A percentile compares a stretch with the other conserved stretches of the same genome.
Conservation (phyloP, 2,888 invertebrate species). For the Syrista parreyssii region DNA sequence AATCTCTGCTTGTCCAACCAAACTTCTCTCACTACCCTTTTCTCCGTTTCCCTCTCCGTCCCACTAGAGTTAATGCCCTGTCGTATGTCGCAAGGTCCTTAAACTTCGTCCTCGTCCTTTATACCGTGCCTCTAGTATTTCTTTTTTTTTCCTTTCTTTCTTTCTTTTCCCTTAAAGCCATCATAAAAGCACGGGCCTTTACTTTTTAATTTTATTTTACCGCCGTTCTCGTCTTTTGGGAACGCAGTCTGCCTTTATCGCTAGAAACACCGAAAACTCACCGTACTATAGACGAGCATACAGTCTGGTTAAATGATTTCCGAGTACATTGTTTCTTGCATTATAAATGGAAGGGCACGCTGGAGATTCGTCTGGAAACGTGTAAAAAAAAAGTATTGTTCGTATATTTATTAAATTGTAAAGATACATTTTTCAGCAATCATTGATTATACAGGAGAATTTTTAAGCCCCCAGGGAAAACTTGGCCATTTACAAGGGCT, state of each 20-base stretch:
- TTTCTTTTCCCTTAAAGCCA: constrained; percentile 2
- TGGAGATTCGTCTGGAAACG: background rate
- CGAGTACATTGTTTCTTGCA: background rate
- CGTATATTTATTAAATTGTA: background rate
- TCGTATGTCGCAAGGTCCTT: background rate
- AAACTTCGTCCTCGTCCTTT: background rate
- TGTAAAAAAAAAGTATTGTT: background rate
- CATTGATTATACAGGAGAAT: background rate
- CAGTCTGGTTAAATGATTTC: no score
- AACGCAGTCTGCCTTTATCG: background rate
- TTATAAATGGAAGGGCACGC: background rate
- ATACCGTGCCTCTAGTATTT: constrained; percentile 13
- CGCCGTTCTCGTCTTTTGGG: background rate
- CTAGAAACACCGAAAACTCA: background rate
- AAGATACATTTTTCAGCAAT: background rate
- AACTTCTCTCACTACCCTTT: constrained; percentile 28
- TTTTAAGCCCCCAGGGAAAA: background rate
- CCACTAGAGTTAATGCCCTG: background rate
- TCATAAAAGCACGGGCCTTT: background rate
- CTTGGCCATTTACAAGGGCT: background rate
- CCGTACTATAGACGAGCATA: background rate
- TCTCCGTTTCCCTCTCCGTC: constrained; percentile 12
- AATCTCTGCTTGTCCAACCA: constrained; percentile 47
- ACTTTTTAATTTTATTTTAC: background rate
- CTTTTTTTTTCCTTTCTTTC: background rate